A percentile compares a stretch with the other conserved stretches of the same genome.
phyloP scores from a whole-genome alignment of 2,888 invertebrate genomes.

The Cryptocephalus moraei region DNA sequence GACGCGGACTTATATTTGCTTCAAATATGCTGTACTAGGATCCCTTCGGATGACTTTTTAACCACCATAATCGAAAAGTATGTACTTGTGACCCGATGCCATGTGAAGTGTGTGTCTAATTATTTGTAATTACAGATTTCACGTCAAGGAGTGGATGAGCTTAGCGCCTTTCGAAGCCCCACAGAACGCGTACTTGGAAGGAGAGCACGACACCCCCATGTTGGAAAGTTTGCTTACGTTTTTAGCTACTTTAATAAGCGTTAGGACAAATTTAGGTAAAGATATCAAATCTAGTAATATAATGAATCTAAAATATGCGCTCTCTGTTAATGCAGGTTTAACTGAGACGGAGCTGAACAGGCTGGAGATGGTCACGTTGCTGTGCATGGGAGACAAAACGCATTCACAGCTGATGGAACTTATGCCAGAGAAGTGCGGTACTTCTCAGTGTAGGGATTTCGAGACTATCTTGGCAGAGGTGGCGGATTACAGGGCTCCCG shows the following conservation, averaged over 20 bases:
- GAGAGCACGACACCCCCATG: constrained; percentile 83
- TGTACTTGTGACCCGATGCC: constrained; percentile 23
- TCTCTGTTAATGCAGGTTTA: constrained; percentile 37
- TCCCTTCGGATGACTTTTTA: constrained; percentile 77
- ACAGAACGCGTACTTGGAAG: constrained; percentile 51
- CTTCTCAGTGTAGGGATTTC: constrained; percentile 79
- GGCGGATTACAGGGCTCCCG: constrained; percentile 61
- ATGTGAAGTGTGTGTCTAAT: background rate
- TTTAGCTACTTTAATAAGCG: constrained; percentile 77
- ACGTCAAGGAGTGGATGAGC: constrained; percentile 78
- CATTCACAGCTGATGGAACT: constrained; percentile 91
- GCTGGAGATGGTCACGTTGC: constrained; percentile 83
- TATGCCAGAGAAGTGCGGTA: constrained; percentile 94
- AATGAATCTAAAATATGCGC: background rate
- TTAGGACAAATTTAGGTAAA: constrained; percentile 75
- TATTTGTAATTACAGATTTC: constrained; percentile 52
- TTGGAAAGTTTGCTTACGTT: constrained; percentile 87
- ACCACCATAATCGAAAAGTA: constrained; percentile 82
- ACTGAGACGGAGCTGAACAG: constrained; percentile 54
- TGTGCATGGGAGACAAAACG: constrained; percentile 91
- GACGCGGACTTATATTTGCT: constrained; percentile 93
- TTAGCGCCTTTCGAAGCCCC: constrained; percentile 57
- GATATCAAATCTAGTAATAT: background rate
- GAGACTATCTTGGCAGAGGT: constrained; percentile 71
- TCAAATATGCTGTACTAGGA: constrained; percentile 84